Evolutionary conservation across 2,888 invertebrate species (phyloP), one percentile per base, ranked within the genome.

Genomic region (Melinaea marsaeus): DNA sequence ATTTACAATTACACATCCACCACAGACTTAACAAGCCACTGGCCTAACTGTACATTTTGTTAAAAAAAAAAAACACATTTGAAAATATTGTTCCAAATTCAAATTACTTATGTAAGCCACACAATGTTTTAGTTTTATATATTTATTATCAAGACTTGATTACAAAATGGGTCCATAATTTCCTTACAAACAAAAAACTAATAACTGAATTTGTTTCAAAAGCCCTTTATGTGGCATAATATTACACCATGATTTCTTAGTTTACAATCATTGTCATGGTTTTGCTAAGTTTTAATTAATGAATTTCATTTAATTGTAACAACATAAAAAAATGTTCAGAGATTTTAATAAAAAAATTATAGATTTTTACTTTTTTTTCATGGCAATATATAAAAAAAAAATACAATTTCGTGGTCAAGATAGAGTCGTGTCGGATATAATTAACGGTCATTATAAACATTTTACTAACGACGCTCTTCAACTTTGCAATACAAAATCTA

Each of bases 381-480:
- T 11, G 9, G 51, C 7, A 9, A 51, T 51, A 51, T 6, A 51
- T 22, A 32, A 32, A 51, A 48, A n/a, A 4, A 22, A 13, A 11
- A 51, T 9, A 2, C 32, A 60, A 47, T 56, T 55, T 55, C 22
- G 42, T 55, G 9, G 42, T 42, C 42, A 9, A 42, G 42, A 55
- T 11, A 60, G 34, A 35, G n/a, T 55, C 46, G 13, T 47, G 47
- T 60, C 56, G 51, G 76, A 75, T 68, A 67, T 62, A 67, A 64
- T 64, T 69, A 72, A 72, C 66, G 68, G 54, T 61, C 60, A 61
- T 67, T 60, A 69, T 69, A 68, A 72, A 69, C 65, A 69, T 63
- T 68, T 64, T 61, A 66, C 65, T 61, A 67, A 69, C 62, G 68
- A 70, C 68, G 69, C 69, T 69, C 58, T 69, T 67, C 63, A 69